These are phyloP conservation scores for Hydrozoanthus tunicans DNA, from an alignment of 64 coral and sea anemone genomes.

Conservation along the genomic window DNA sequence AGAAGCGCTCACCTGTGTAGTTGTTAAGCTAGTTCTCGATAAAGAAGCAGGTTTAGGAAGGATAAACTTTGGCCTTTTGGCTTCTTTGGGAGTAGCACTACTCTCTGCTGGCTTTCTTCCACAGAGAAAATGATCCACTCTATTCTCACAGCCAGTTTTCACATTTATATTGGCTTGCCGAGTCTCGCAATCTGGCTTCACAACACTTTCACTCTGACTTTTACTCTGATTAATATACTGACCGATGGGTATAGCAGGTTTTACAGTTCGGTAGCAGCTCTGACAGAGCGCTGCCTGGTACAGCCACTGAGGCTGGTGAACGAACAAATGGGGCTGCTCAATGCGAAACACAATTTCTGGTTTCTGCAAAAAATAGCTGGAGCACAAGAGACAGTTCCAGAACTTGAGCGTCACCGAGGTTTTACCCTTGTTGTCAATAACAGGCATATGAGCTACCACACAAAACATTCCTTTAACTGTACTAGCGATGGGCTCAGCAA, in stretches of 20 bases:
- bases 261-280: constrained; percentile 54
- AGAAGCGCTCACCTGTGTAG: no score
- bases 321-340: constrained; percentile 83
- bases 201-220: background rate
- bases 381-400: constrained; percentile 96
- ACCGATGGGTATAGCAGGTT: background rate
- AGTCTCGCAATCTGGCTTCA: background rate
- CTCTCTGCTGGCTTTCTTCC: background rate
- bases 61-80: constrained; percentile 37
- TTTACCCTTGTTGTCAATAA: constrained; percentile 65
- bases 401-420: constrained; percentile 89
- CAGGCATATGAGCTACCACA: constrained; percentile 80
- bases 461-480: constrained; percentile 86
- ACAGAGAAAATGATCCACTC: background rate
- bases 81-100: background rate
- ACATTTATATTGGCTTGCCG: background rate
- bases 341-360: constrained; percentile 92
- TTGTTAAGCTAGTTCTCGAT: background rate
- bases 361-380: constrained; percentile 89
- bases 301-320: constrained; percentile 78
- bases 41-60: constrained; percentile 25
- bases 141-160: background rate
- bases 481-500: constrained; percentile 48
- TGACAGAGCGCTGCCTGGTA: constrained; percentile 86
- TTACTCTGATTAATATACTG: background rate